Base-by-base conservation (phyloP, 1,140 invertebrate genomes). In the Magallana gigas region DNA sequence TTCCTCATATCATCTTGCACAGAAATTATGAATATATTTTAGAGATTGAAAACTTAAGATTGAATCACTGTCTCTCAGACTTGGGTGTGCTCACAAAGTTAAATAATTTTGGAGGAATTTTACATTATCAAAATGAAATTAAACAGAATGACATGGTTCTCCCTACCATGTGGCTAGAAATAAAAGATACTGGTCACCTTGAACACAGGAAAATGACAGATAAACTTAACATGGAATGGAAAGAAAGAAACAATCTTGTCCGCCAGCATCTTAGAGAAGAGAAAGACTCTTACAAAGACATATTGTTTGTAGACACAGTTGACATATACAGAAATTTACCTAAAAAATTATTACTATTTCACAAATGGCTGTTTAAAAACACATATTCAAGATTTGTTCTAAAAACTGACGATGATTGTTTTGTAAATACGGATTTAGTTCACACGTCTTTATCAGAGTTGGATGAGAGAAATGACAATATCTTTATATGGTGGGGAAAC, bases 391-490 rank as follows among this genome's bases (percentile, higher is more conserved):
- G 29, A 29, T 76, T 76, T 11, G 9, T 76, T 76, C 11, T 76
- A 76, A 76, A 76, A 76, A 76, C 68, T 12, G 68, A 76, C 9
- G 68, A 76, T 76, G 68, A 76, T 76, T 76, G 68, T 76, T 11
- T 76, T 12, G 29, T 76, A 11, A 8, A 29, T 76, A 29, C 48
- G 1, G 23, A 76, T 76, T 29, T 29, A 76, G 23, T 76, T 76
- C 8, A 29, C 4, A 18, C 23, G 68, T 11, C 23, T 76, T 29
- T 76, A 36, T 76, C 29, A 76, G 23, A 76, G 68, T 23, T 76
- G 36, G 36, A 23, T 2, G 68, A 76, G 36, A 18, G 23, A 36
- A 29, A 36, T 29, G 68, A 76, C 7, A 29, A 76, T 48, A 48
- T 1, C 11, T 76, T 11, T 76, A 1, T 76, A 12, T 76, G 68